Base-by-base conservation (phyloP, 1,140 invertebrate genomes). In the Fragariocoptes setiger region DNA sequence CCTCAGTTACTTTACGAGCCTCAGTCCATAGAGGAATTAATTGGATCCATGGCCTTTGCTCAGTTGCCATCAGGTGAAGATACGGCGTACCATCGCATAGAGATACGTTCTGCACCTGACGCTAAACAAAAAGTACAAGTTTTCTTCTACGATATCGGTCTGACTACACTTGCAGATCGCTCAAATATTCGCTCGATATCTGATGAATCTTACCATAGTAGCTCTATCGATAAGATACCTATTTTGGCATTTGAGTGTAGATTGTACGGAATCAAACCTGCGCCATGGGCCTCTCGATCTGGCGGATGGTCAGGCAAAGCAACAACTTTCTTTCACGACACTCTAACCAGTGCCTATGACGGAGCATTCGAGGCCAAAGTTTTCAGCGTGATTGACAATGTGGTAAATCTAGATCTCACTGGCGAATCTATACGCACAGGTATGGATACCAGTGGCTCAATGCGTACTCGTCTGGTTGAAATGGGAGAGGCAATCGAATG, bases 111-210 rank as follows among this genome's bases (percentile, higher is more conserved):
- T 42, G 16, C n/a, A 12, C 15, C 8, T 38, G 19, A 4, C 19
- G 37, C 16, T 38, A 38, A 38, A 15, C 19, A 4, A 17, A 5
- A 17, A 3, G 49, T 52, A 14, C 35, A 62, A 60, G 64, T 83
- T 3, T 63, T 68, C 37, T 79, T 71, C 51, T 66, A 83, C 17
- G 79, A 88, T 54, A 72, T 64, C 56, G 80, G 80, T n/a, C 68
- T 67, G 46, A 57, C 49, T 3, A 58, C 57, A 8, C n/a, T n/a
- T n/a, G n/a, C n/a, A n/a, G n/a, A n/a, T 42, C 22, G 22, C 43
- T 56, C 14, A 25, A 42, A 2, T 43, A 46, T 15, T 8, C 19
- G 13, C 14, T 15, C 20, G 19, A 21, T 4, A 3, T 43, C 35
- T n/a, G n/a, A n/a, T n/a, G n/a, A 45, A 48, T 22, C 43, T 48